Conservation (phyloP, 1,140 invertebrate genomes). For the Dufourea novaeangliae region DNA sequence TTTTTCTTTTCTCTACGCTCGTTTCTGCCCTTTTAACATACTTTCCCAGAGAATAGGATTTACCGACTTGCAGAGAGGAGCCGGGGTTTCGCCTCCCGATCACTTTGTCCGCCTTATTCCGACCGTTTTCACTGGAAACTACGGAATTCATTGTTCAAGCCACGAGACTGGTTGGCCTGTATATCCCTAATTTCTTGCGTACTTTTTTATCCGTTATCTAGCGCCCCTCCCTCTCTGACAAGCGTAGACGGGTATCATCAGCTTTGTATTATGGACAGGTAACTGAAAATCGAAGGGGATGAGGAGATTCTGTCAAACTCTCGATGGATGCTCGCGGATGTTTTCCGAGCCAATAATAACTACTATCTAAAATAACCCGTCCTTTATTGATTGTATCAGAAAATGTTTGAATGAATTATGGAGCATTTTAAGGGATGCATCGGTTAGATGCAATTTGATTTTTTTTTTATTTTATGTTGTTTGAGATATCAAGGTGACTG, state of each 20-base stretch:
- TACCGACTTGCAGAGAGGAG: slow-evolving; percentile 19
- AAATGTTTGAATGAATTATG: too few relatives aligned
- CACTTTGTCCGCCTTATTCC: slow-evolving; percentile 55
- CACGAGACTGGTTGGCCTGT: neutral
- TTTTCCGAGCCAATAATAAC: neutral
- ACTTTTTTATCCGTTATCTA: slow-evolving; percentile 3
- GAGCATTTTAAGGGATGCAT: too few relatives aligned
- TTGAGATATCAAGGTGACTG: too few relatives aligned
- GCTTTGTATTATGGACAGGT: slow-evolving; percentile 18
- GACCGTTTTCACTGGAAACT: slow-evolving; percentile 43
- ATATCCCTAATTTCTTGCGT: slow-evolving; percentile 23
- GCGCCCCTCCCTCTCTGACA: neutral
- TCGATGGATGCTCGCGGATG: neutral
- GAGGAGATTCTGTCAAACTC: neutral
- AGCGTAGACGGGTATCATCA: slow-evolving; percentile 5
- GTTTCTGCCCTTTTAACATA: slow-evolving; percentile 63
- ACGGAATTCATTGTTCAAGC: slow-evolving; percentile 50
- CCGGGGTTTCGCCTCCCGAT: slow-evolving; percentile 20
- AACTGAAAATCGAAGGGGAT: neutral
- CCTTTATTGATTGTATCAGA: too few relatives aligned
- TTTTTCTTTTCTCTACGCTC: slow-evolving; percentile 45
- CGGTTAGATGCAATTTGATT: too few relatives aligned
- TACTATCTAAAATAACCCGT: too few relatives aligned
- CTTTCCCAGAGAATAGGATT: slow-evolving; percentile 57
- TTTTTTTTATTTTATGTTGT: too few relatives aligned